Evolutionary conservation across 2,113 vertebrate species (phyloP).

Genomic region (Silurus meridionalis): DNA sequence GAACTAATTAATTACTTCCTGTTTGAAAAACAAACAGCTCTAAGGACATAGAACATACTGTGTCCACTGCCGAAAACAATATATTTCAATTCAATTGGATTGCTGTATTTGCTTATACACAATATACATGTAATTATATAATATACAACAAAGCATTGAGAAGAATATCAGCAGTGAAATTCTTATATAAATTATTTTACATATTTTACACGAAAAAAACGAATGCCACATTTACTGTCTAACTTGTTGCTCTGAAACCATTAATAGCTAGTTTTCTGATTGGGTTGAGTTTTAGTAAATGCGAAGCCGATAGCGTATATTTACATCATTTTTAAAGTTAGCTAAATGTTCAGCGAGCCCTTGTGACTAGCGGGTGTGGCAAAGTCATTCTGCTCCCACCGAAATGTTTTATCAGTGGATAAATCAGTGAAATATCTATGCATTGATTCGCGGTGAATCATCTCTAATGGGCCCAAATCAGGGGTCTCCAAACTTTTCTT

Average conservation of each 20-base stretch:
- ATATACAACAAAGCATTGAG: background rate
- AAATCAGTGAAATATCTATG: background rate
- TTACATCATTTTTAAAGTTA: background rate
- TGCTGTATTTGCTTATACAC: background rate
- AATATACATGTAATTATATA: background rate
- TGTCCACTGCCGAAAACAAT: background rate
- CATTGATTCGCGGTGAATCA: no score
- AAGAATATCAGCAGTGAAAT: background rate
- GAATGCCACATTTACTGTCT: background rate
- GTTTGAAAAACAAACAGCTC: slow-evolving; percentile 11
- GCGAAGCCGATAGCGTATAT: background rate
- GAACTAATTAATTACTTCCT: background rate
- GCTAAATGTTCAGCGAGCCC: background rate
- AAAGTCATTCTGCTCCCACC: background rate
- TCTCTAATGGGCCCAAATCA: no score
- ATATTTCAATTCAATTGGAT: background rate
- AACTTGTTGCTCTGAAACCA: background rate
- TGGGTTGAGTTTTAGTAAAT: background rate
- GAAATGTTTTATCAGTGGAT: background rate
- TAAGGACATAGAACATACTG: background rate
- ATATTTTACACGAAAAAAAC: no score
- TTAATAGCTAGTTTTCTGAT: background rate
- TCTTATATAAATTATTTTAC: no score
- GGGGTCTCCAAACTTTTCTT: no score
- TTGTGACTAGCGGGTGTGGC: background rate